Conservation (phyloP, 2,888 invertebrate species). For the Eristalis arbustorum region DNA sequence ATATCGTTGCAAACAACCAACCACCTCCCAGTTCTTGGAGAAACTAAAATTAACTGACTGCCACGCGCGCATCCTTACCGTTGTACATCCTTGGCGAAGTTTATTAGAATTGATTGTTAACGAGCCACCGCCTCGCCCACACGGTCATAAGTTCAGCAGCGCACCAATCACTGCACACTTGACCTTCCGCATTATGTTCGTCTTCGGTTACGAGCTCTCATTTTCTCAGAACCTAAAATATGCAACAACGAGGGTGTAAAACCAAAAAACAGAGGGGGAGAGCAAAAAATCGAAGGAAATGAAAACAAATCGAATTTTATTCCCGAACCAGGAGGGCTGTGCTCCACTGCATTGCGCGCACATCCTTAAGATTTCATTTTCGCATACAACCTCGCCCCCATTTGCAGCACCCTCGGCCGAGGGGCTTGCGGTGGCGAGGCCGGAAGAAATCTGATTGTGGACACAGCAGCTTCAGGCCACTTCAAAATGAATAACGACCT, state of each 20-base stretch:
- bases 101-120: neutral
- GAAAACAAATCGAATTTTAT: neutral
- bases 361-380: neutral
- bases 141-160: neutral
- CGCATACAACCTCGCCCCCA: neutral
- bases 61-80: neutral
- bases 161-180: neutral
- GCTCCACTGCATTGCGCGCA: neutral
- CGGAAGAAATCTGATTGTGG: conserved; percentile 8
- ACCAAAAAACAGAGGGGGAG: neutral
- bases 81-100: neutral
- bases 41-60: neutral
- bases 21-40: neutral
- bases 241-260: neutral
- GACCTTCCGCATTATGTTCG: neutral
- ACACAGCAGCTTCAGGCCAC: conserved; percentile 9
- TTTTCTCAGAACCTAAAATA: neutral
- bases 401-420: neutral
- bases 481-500: conserved; percentile 47
- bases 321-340: neutral
- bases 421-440: neutral
- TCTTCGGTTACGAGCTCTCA: neutral
- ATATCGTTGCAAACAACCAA: neutral
- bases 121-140: neutral
- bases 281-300: neutral